Base-by-base conservation (phyloP, 64 coral and sea anemone genomes). In the Porites australiensis region DNA sequence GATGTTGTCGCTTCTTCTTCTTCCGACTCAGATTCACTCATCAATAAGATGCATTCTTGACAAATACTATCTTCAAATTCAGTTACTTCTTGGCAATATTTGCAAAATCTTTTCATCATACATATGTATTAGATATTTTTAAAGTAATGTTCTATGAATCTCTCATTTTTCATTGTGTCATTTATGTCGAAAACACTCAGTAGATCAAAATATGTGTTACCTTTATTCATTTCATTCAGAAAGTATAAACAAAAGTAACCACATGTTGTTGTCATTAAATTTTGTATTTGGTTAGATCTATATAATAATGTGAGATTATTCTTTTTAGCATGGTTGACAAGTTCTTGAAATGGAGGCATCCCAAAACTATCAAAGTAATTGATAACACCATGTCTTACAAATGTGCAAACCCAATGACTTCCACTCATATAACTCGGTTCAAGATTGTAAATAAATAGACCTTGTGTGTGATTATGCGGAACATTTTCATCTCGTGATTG, bases 71-170 rank as follows among this genome's bases (percentile, higher is more conserved):
- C n/a, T n/a, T n/a, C n/a, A n/a, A n/a, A n/a, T n/a, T n/a, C n/a
- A n/a, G n/a, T n/a, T n/a, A n/a, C n/a, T n/a, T n/a, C n/a, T n/a
- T n/a, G n/a, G n/a, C n/a, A n/a, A n/a, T n/a, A n/a, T n/a, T n/a
- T n/a, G n/a, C 45, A 77, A 77, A 50, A n/a, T 0, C 12, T 50
- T 50, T 77, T 77, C 7, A 46, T 15, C 3, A 4, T 75, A 13
- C 3, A n/a, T 75, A 75, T 75, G 48, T 70, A 70, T 70, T 70
- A 70, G 13, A 70, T 70, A 19, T 19, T 70, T 70, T 21, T 70
- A 7, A 21, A 70, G 22, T 19, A 70, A 20, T 70, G 2, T 2
- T 4, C 14, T 22, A 19, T 70, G 67, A 75, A 46, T 75, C 18
- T 75, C 8, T 75, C 72, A 46, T 75, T 75, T 11, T 75, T 48